phyloP scores from a whole-genome alignment of 2,113 vertebrate species.

The Ardeotis arabs region DNA sequence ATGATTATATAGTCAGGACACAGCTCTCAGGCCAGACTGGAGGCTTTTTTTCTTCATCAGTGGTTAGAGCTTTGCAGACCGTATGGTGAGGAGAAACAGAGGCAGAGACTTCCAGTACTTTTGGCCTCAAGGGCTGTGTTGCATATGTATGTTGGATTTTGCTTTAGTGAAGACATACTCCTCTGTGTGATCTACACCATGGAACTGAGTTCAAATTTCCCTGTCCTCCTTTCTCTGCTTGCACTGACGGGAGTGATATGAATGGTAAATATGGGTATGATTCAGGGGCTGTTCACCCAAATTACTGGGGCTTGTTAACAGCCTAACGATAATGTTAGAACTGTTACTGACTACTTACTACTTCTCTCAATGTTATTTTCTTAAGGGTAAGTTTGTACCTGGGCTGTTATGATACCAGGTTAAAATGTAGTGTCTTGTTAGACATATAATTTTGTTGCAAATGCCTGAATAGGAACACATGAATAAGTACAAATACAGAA shows the following conservation, averaged over 20 bases:
- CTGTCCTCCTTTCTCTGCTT: background rate
- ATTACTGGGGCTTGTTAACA: background rate
- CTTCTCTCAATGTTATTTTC: background rate
- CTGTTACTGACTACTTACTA: background rate
- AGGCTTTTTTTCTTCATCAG: background rate
- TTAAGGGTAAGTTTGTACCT: background rate
- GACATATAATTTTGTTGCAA: background rate
- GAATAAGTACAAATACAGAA: background rate
- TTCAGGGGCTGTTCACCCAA: background rate
- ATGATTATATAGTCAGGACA: background rate
- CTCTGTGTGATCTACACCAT: background rate
- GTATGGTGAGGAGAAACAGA: background rate
- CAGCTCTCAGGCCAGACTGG: background rate
- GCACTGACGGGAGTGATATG: background rate
- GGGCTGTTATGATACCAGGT: rapidly evolving
- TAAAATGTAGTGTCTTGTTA: background rate
- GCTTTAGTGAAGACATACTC: background rate
- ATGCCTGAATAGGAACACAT: background rate
- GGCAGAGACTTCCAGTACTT: background rate
- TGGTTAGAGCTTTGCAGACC: background rate
- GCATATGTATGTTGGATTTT: background rate
- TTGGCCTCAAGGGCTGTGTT: background rate
- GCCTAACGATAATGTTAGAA: background rate
- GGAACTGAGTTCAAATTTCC: background rate
- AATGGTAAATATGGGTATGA: background rate